Evolutionary conservation across 2,888 invertebrate species (phyloP), one percentile per base, ranked within the genome.

Genomic region (Sarcophaga carnaria): DNA sequence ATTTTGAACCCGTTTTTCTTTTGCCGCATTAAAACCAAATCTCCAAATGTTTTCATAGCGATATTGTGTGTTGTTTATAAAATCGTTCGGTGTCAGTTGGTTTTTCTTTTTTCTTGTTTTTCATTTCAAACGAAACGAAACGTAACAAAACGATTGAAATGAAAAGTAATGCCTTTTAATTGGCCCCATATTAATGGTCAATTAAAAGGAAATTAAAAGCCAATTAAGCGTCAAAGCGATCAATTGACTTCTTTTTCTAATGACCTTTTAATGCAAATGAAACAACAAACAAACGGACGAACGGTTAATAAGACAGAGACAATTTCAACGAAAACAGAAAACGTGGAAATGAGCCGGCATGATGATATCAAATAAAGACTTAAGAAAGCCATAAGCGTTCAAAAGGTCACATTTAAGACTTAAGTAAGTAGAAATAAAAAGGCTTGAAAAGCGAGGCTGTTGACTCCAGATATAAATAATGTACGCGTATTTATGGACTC

Each of bases 181-280:
- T 83, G 69, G 69, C 20, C 17, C 60, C 75, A 49, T 79, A 79
- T 79, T 79, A 79, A 83, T 64, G 83, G 74, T 75, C 83, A 69
- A 80, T 83, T 83, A 83, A 83, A 83, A 22, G 63, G 47, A 75
- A 83, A 64, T 83, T 69, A 72, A 78, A 67, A 74, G 78, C 78
- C 78, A 83, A 71, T 83, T 66, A 77, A 74, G 62, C 37, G 37
- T 37, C 37, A 37, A 37, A 37, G 45, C 45, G 72, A 67, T 83
- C 78, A 78, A 74, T 78, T 72, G 77, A n/a, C 71, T 22, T 22
- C 47, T 72, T 37, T 37, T 77, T 83, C 77, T 77, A 82, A 82
- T 77, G 77, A 37, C 71, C 37, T 37, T 66, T 66, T 20, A 71
- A 47, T 72, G 49, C 47, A 83, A 70, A 47, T 71, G 64, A 22